These are phyloP conservation scores for Phyllotis vaccarum DNA, from an alignment of 2,797 vertebrate species.

Conservation along the genomic window DNA sequence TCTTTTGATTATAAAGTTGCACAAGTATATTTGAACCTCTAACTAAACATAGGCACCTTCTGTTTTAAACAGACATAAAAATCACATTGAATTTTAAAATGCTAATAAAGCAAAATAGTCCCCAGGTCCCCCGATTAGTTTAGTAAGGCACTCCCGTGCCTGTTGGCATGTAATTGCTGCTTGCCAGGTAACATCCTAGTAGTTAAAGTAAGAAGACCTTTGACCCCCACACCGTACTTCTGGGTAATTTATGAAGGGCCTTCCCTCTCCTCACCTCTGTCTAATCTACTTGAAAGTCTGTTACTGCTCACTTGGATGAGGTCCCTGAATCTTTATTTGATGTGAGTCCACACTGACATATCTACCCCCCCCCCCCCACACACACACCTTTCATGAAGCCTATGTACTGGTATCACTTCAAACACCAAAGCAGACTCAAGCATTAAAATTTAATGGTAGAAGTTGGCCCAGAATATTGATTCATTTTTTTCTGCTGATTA, in stretches of 20 bases:
- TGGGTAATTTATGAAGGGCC: too few relatives aligned
- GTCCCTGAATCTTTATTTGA: not conserved
- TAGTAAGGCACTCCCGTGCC: not conserved
- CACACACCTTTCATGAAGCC: not conserved
- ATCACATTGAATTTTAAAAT: not conserved
- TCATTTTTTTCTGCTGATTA: not conserved
- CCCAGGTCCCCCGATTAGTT: not conserved
- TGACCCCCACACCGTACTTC: not conserved
- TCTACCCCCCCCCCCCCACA: not conserved
- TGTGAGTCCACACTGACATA: not conserved
- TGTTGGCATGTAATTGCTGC: not conserved
- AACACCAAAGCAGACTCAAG: not conserved
- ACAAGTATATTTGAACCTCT: not conserved
- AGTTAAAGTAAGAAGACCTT: not conserved
- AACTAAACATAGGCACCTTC: not conserved
- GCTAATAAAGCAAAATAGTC: not conserved
- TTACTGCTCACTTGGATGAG: not conserved
- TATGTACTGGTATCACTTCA: not conserved
- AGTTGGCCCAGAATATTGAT: not conserved
- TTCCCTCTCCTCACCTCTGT: not conserved
- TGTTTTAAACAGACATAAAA: not conserved
- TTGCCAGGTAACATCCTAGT: too few relatives aligned
- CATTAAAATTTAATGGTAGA: not conserved
- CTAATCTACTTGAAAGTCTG: not conserved
- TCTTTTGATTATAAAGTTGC: constrained; percentile 26